Conservation (phyloP, 37 sponge, comb jelly and placozoan species). For the Hormiphora californensis region DNA sequence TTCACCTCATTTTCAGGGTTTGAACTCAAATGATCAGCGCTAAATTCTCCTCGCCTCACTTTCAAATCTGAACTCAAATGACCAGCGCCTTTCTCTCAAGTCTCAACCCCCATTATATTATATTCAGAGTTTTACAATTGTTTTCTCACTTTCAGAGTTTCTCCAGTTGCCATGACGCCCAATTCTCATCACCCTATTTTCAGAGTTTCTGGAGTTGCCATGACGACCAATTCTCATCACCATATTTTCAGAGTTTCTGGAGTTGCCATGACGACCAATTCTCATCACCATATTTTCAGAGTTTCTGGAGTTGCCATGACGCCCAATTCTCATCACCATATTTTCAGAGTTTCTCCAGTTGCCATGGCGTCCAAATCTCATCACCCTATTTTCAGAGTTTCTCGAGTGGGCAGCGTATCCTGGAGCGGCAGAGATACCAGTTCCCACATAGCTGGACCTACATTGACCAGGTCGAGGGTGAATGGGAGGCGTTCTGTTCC, state of each 20-base stretch:
- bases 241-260: not conserved
- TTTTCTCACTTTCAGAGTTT: not conserved
- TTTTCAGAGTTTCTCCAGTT: not conserved
- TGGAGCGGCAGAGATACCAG: slow-evolving; percentile 90
- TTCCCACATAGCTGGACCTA: slow-evolving; percentile 89
- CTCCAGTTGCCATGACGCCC: not conserved
- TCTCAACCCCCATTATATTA: not conserved
- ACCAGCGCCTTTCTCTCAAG: slow-evolving; percentile 17
- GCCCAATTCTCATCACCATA: not conserved
- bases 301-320: not conserved
- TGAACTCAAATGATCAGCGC: no score
- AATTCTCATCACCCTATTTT: not conserved
- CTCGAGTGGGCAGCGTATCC: slow-evolving; percentile 84
- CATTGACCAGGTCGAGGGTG: slow-evolving; percentile 85
- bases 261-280: not conserved
- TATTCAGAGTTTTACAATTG: no score
- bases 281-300: not conserved
- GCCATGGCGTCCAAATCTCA: no score
- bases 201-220: not conserved
- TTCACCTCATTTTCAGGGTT: no score
- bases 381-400: slow-evolving; percentile 58
- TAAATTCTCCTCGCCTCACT: no score
- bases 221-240: no score
- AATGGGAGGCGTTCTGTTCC: slow-evolving; percentile 95
- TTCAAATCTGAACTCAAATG: no score